phyloP scores from a whole-genome alignment of 2,113 vertebrate genomes.

The Oryzias melastigma region DNA sequence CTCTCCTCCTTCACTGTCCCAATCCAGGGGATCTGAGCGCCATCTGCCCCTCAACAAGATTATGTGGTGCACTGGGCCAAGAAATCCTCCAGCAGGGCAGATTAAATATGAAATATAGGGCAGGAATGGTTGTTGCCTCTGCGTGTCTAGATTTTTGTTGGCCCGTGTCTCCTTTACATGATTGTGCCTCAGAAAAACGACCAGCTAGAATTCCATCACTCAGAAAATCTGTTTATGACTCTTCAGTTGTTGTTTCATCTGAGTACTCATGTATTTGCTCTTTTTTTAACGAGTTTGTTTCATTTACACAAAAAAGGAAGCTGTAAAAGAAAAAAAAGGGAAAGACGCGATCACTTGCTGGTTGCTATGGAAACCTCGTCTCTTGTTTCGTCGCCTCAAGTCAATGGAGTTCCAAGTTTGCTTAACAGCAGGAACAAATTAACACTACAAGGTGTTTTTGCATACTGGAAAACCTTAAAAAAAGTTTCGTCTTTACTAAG shows the following conservation, averaged over 20 bases:
- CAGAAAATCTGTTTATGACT: too few relatives aligned
- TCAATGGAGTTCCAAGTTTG: conserved; percentile 60
- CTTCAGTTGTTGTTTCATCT: background rate
- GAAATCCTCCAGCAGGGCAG: conserved; percentile 65
- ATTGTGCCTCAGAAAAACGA: conserved; percentile 11
- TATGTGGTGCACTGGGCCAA: conserved; percentile 65
- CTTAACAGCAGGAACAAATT: conserved; percentile 59
- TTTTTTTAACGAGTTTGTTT: conserved; percentile 2
- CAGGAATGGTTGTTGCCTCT: conserved; percentile 52
- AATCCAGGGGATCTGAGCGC: conserved; percentile 61
- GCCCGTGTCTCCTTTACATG: background rate
- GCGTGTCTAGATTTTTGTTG: conserved; percentile 36
- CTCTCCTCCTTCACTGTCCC: conserved; percentile 45
- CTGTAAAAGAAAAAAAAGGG: conserved; percentile 24
- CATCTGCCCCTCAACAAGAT: conserved; percentile 72
- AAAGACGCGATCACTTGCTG: conserved; percentile 52
- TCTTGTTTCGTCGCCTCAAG: conserved; percentile 43
- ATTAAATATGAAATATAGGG: conserved; percentile 79
- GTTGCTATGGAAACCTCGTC: conserved; percentile 79
- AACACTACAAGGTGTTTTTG: conserved; percentile 26
- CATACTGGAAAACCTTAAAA: conserved; percentile 9
- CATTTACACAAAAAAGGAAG: conserved; percentile 29
- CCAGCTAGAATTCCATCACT: conserved; percentile 3
- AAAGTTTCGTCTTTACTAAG: background rate
- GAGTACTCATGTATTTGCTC: conserved; percentile 14